Base-by-base conservation (phyloP, 2,888 invertebrate species). In the Polydrusus tereticollis region DNA sequence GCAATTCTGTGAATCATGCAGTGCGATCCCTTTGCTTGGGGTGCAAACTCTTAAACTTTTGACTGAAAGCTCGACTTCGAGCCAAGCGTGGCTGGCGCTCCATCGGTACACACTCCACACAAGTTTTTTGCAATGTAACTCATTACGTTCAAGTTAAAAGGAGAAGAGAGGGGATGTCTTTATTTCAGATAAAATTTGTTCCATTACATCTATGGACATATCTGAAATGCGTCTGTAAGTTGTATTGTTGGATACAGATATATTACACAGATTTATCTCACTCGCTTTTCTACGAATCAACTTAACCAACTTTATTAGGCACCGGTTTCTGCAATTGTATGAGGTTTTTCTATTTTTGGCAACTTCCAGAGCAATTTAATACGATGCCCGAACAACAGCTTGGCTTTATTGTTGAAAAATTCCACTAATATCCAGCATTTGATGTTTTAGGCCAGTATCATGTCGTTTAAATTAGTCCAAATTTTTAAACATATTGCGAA, bases 101-200 rank as follows among this genome's bases (percentile, higher is more conserved):
- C n/a, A 52, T 23, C 26, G 14, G 52, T 52, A 70, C 74, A 78
- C 36, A 76, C 58, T 18, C 74, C 76, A 29, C 58, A 73, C 21
- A 75, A 66, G 29, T 74, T 76, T 64, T 72, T 12, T 73, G n/a
- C 73, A 75, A 36, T 52, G 26, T 52, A 52, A 26, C 6, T 26
- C 26, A n/a, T 52, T 52, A 26, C 26, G 23, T 52, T 16, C 16
- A 33, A 33, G 33, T 33, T 33, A 10, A 10, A 33, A 33, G 7
- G 47, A 47, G 20, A 47, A 47, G 6, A 14, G 20, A 47, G 7
- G 47, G 2, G 47, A 47, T 47, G 20, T 20, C 10, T 10, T 47
- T 47, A 47, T 10, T 47, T 18, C 2, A 3, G 47, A 47, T 10
- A 47, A 47, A 18, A 47, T 47, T 47, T 47, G 47, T 6, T 47